These are phyloP conservation scores for Pelochelys cantorii DNA, from an alignment of 2,797 vertebrate species.

Conservation along the genomic window DNA sequence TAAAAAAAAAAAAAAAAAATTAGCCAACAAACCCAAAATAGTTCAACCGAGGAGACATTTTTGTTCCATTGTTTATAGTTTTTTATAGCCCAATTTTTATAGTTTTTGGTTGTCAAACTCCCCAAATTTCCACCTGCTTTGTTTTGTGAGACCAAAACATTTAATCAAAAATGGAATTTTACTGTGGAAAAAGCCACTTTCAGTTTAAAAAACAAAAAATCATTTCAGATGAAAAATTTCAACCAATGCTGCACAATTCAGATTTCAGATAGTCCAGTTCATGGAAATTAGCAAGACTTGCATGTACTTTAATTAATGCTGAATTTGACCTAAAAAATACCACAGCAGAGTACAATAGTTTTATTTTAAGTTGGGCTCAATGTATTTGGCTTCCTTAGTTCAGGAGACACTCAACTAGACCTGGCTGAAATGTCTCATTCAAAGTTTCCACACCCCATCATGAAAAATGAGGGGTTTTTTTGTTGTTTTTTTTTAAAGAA, in stretches of 20 bases:
- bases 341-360: background rate
- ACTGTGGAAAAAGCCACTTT: background rate
- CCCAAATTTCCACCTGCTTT: too few species aligned
- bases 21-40: background rate
- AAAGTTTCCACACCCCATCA: background rate
- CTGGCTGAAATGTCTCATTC: background rate
- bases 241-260: background rate
- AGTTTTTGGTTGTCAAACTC: background rate
- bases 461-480: fast-evolving
- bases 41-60: background rate
- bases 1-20: background rate
- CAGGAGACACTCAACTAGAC: background rate
- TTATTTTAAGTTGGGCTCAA: background rate
- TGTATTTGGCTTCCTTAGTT: background rate
- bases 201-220: background rate
- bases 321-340: background rate
- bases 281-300: background rate
- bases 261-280: background rate
- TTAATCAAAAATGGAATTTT: background rate
- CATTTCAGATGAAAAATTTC: background rate
- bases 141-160: background rate
- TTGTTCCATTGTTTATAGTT: background rate
- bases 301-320: background rate
- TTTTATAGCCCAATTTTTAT: background rate
- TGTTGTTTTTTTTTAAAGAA: background rate